Conservation (phyloP, 2,888 invertebrate species). For the Mactromeris polynyma region DNA sequence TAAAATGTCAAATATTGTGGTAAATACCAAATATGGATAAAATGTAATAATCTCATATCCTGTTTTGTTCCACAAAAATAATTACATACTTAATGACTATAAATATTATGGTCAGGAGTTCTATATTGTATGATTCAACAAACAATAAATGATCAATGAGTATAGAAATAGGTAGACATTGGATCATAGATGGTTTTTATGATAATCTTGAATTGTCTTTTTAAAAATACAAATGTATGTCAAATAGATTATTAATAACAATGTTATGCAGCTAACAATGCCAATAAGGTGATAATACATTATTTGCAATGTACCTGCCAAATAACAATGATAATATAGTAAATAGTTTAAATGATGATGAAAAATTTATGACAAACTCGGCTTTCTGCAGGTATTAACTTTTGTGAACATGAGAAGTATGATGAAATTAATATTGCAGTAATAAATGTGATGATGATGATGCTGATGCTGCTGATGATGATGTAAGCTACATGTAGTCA, state of each 20-base stretch:
- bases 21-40: not conserved
- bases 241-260: not conserved
- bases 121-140: not conserved
- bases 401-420: not conserved
- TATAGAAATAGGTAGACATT: not conserved
- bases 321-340: not conserved
- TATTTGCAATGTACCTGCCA: not conserved
- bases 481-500: too few relatives aligned
- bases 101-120: not conserved
- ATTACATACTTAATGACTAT: not conserved
- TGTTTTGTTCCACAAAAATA: not conserved
- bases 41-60: too few relatives aligned
- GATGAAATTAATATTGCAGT: not conserved
- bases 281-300: not conserved
- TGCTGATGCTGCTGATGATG: not conserved
- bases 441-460: not conserved
- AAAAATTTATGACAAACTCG: not conserved
- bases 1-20: not conserved
- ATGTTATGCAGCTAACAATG: not conserved
- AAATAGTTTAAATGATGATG: not conserved
- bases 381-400: too few relatives aligned
- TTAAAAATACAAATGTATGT: too few relatives aligned
- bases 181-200: not conserved
- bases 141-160: not conserved
- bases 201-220: not conserved